Conservation (phyloP, 1,140 invertebrate genomes). For the Chymomyza costata region DNA sequence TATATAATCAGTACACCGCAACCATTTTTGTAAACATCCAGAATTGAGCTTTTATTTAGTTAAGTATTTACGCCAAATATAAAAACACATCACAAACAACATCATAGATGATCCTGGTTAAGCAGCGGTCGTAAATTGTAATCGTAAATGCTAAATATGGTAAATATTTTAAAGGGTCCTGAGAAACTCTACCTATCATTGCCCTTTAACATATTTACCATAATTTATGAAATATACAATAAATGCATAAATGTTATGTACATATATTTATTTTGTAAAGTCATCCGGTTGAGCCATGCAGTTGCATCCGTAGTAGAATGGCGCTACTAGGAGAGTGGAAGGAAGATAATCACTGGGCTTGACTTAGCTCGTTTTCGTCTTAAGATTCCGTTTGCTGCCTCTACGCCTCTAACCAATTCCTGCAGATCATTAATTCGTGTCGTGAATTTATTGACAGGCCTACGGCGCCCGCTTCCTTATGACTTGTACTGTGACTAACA, state of each 20-base stretch:
- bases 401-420: constrained; percentile 65
- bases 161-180: too few species aligned
- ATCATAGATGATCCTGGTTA: too few species aligned
- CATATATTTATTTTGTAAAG: constrained; percentile 14
- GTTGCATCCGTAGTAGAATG: constrained; percentile 26
- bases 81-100: too few species aligned
- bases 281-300: not conserved
- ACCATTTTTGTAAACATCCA: too few species aligned
- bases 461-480: constrained; percentile 7
- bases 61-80: too few species aligned
- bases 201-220: too few species aligned
- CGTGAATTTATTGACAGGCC: constrained; percentile 35
- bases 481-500: constrained; percentile 66
- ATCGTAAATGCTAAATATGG: too few species aligned
- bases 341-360: constrained; percentile 46
- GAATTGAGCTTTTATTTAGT: too few species aligned
- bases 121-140: too few species aligned
- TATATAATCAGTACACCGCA: too few species aligned
- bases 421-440: constrained; percentile 47
- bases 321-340: constrained; percentile 27
- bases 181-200: too few species aligned
- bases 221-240: too few species aligned
- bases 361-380: constrained; percentile 62
- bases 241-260: constrained; percentile 67
- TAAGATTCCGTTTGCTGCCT: constrained; percentile 71